Percentiles rank a stretch among this genome's conserved stretches.
phyloP scores from a whole-genome alignment of 2,797 vertebrate species.

The Labroides dimidiatus region DNA sequence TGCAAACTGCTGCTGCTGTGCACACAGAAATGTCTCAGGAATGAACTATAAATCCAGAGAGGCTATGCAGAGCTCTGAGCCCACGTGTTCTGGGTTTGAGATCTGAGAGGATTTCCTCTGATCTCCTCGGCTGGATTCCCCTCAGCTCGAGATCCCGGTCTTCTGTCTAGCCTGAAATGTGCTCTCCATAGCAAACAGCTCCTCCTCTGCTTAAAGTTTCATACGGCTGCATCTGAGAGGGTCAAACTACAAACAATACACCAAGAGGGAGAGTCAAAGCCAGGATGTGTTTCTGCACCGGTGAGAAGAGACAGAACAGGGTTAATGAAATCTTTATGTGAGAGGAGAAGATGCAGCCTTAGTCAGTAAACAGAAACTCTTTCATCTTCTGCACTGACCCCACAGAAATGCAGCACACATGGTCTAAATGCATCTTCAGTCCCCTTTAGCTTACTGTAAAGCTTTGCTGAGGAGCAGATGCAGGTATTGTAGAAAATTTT shows the following conservation, averaged over 20 bases:
- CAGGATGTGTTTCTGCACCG: not conserved
- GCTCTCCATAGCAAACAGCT: slow-evolving; percentile 17
- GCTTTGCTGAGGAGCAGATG: not conserved
- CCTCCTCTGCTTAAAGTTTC: slow-evolving; percentile 10
- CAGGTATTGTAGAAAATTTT: too few species aligned
- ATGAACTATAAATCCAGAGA: not conserved
- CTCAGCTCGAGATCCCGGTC: slow-evolving; percentile 11
- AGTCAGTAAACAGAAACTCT: too few species aligned
- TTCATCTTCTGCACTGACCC: too few species aligned
- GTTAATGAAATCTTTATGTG: slow-evolving; percentile 23
- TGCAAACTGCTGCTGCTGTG: not conserved
- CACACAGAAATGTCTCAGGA: not conserved
- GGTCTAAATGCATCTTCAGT: too few species aligned
- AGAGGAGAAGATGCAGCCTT: not conserved
- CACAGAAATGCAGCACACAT: too few species aligned
- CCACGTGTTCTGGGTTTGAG: slow-evolving; percentile 18
- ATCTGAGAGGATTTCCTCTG: slow-evolving; percentile 24
- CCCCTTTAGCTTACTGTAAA: not conserved
- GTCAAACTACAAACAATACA: not conserved
- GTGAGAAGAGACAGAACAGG: not conserved
- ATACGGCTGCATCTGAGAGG: not conserved
- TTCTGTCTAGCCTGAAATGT: slow-evolving; percentile 3
- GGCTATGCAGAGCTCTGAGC: slow-evolving; percentile 5
- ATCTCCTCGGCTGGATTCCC: slow-evolving; percentile 12
- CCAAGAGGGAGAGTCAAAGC: not conserved